Percentiles rank a stretch among this genome's conserved stretches.
Evolutionary conservation across 1,140 invertebrate species (phyloP).

Genomic region (Dreissena polymorpha): DNA sequence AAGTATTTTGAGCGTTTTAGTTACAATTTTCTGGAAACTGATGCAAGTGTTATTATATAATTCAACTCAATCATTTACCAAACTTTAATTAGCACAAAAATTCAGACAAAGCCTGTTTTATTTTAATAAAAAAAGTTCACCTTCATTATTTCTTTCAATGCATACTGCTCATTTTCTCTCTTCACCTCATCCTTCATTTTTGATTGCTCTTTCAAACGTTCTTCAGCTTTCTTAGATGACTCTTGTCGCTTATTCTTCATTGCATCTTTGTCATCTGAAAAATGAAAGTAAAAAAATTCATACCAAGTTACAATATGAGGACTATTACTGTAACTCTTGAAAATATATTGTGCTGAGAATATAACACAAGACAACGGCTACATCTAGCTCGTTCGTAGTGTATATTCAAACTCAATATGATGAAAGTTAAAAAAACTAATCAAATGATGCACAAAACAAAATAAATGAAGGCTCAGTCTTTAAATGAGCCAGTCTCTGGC

Average conservation of each 20-base stretch:
- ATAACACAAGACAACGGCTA: background rate
- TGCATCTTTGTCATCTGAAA: conserved; percentile 67
- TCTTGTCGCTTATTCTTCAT: conserved; percentile 70
- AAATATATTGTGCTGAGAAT: background rate
- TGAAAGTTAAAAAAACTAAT: too few species aligned
- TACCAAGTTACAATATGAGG: background rate
- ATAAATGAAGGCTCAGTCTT: too few species aligned
- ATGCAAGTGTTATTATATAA: too few species aligned
- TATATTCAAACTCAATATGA: too few species aligned
- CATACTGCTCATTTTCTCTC: conserved; percentile 68
- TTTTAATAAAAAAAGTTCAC: conserved; percentile 55
- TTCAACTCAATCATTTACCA: background rate
- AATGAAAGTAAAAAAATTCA: background rate
- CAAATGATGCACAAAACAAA: too few species aligned
- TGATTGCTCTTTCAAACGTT: conserved; percentile 63
- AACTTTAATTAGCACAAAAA: background rate
- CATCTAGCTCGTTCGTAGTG: background rate
- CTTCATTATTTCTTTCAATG: conserved; percentile 75
- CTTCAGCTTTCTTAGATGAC: conserved; percentile 64
- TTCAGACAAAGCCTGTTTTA: too few species aligned
- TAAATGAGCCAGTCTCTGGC: too few species aligned
- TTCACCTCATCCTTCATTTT: conserved; percentile 70
- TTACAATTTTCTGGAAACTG: too few species aligned
- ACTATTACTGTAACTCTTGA: background rate
- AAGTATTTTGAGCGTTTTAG: too few species aligned